Base-by-base conservation (phyloP, 2,888 invertebrate species). In the Andrena marginata region DNA sequence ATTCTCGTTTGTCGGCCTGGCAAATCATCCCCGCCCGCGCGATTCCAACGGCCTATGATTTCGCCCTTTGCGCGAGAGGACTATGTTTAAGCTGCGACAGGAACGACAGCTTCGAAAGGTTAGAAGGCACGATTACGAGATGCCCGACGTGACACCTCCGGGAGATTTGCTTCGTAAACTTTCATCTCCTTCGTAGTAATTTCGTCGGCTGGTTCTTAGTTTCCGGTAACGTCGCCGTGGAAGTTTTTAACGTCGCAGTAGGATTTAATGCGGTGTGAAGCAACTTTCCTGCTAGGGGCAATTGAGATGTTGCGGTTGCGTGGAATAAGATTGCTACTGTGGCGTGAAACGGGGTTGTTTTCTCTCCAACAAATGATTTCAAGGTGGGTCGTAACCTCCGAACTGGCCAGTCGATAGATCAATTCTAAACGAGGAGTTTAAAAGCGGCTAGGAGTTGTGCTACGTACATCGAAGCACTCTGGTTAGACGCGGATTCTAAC, bases 11-110 rank as follows among this genome's bases (percentile, higher is more conserved):
- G 69, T 48, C 70, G 51, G 51, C 56, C 51, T 56, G 62, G 81
- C 77, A 82, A 82, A 83, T 83, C 51, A 74, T 35, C 75, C 42
- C 64, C 20, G n/a, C 10, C 13, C 42, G 23, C 10, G 42, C 26
- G 48, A 67, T 60, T 48, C 31, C 54, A 70, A 65, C 48, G 54
- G 26, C 16, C 62, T 54, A 48, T 56, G 72, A 78, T 69, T 64
- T 64, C 35, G 49, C 49, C 64, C 78, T 64, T 73, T 59, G 54
- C 20, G n/a, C 60, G 1, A 31, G 8, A 2, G 8, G 16, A 3
- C 13, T 16, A 4, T 63, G 4, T 42, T 13, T 42, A 51, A 51
- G 20, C 51, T 2, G 20, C 20, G 20, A 8, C 42, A 4, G 4
- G 16, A 62, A 20, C 59, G 42, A 42, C 10, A 23, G 60, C 8